Percentiles rank a stretch among this genome's conserved stretches.
phyloP scores from a whole-genome alignment of 2,797 vertebrate species.

The Tympanoctomys barrerae region DNA sequence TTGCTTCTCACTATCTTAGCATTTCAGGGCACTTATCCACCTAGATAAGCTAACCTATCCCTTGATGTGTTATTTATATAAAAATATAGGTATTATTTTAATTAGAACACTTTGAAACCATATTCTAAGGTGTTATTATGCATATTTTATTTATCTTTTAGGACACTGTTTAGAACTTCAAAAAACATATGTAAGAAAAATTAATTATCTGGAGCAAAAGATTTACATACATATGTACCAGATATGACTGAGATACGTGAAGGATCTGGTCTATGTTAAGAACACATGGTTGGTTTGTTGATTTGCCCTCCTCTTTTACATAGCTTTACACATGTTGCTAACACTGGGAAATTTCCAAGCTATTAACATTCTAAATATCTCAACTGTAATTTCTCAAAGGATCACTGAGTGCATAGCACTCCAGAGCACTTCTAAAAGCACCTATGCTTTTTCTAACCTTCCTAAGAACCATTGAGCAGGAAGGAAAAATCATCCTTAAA shows the following conservation, averaged over 20 bases:
- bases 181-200: constrained; percentile 4
- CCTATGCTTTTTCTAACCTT: neutral
- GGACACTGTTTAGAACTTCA: neutral
- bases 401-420: neutral
- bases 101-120: neutral
- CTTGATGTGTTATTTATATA: neutral
- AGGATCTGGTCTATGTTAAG: neutral
- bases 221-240: neutral
- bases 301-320: neutral
- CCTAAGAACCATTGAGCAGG: neutral
- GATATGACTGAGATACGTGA: neutral
- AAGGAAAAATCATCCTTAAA: neutral
- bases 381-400: neutral
- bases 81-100: neutral
- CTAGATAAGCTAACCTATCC: neutral
- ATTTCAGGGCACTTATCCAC: neutral
- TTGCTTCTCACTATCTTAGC: neutral
- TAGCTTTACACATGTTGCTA: neutral
- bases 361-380: neutral
- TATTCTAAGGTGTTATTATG: neutral
- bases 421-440: constrained; percentile 33
- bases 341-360: constrained; percentile 3
- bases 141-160: neutral
- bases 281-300: neutral
- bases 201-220: constrained; percentile 16